These are phyloP conservation scores for Acrocephalus kingi DNA, from an alignment of 2,113 vertebrate genomes.

Conservation along the genomic window DNA sequence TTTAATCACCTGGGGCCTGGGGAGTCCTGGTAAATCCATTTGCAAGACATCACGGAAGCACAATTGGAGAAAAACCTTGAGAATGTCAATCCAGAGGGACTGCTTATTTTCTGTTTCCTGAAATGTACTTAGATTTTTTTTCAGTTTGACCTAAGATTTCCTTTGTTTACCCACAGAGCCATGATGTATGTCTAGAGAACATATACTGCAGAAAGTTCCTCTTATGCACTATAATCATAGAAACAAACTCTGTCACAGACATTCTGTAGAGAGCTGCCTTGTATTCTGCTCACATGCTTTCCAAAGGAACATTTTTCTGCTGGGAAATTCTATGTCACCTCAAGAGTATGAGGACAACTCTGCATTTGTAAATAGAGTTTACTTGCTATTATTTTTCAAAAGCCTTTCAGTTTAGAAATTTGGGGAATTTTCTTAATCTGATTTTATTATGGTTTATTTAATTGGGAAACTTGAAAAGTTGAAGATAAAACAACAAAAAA, in stretches of 20 bases:
- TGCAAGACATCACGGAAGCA: conserved; percentile 28
- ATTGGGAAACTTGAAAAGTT: not conserved
- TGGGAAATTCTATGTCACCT: not conserved
- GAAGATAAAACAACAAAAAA: not conserved
- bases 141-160: conserved; percentile 23
- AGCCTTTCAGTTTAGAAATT: not conserved
- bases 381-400: not conserved
- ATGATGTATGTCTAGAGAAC: not conserved
- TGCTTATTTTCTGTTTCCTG: conserved; percentile 50
- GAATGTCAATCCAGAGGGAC: conserved; percentile 5
- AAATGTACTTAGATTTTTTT: conserved; percentile 19
- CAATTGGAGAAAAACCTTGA: not conserved
- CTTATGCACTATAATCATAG: not conserved
- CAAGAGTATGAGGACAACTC: not conserved
- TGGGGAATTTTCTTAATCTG: not conserved
- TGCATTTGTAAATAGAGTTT: not conserved
- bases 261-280: not conserved
- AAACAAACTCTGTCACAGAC: not conserved
- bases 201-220: not conserved
- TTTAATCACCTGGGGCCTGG: conserved; percentile 8
- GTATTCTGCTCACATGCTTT: not conserved
- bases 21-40: conserved; percentile 57
- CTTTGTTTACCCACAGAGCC: not conserved
- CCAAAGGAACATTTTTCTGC: not conserved
- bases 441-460: not conserved